Conservation (phyloP, 92 coral and sea anemone species). For the Siderastrea siderea region DNA sequence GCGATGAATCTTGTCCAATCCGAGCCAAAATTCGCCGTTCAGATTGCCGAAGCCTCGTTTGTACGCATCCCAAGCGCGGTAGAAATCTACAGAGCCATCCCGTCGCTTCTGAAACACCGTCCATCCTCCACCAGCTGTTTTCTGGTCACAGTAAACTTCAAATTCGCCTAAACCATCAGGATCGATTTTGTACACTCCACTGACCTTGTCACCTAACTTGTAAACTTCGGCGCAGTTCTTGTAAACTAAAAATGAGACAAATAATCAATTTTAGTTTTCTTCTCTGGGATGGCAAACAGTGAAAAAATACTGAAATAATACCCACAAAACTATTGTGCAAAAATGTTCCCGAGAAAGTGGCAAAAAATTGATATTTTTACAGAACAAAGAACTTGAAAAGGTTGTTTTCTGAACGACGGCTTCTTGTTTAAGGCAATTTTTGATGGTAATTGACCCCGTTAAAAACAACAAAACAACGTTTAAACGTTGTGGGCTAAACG, state of each 20-base stretch:
- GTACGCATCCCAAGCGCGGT: slow-evolving; percentile 50
- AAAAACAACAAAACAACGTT: no score
- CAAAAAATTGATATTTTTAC: no score
- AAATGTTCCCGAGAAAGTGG: no score
- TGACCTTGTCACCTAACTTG: slow-evolving; percentile 34
- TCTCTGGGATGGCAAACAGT: no score
- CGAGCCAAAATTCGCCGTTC: slow-evolving; percentile 67
- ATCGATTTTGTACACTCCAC: slow-evolving; percentile 57
- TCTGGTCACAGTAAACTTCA: slow-evolving; percentile 61
- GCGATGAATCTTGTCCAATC: slow-evolving; percentile 57
- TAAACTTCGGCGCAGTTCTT: slow-evolving; percentile 33
- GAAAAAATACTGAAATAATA: no score
- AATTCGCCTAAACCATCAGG: slow-evolving; percentile 64
- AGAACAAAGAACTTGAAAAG: no score
- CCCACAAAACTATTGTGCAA: no score
- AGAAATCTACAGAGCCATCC: slow-evolving; percentile 49
- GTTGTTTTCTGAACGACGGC: no score
- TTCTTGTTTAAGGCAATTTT: no score
- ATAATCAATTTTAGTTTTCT: neutral
- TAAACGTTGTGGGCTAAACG: no score
- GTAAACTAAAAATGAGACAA: neutral
- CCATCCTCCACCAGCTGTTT: slow-evolving; percentile 64
- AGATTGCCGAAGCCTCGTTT: slow-evolving; percentile 55
- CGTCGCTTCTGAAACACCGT: slow-evolving; percentile 60
- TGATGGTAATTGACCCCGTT: no score